phyloP scores from a whole-genome alignment of 2,113 vertebrate genomes.

The Plectropomus leopardus region DNA sequence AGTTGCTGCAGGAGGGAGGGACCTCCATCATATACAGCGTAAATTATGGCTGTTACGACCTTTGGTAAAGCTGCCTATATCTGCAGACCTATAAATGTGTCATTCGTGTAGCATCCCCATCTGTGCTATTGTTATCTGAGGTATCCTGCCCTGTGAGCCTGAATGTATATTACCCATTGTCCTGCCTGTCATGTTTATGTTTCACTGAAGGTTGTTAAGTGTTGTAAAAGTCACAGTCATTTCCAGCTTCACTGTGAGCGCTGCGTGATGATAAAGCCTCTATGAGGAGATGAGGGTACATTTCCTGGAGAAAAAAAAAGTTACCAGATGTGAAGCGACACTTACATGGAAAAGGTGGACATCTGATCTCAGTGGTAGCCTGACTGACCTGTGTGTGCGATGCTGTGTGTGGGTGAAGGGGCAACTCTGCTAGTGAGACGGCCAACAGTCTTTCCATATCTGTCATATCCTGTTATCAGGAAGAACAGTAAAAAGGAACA shows the following conservation, averaged over 20 bases:
- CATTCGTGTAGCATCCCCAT: background rate
- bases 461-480: conserved; percentile 64
- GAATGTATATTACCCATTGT: background rate
- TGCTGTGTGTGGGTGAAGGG: conserved; percentile 23
- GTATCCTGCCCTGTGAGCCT: background rate
- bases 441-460: conserved; percentile 60
- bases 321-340: conserved; percentile 42
- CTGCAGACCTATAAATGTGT: conserved; percentile 11
- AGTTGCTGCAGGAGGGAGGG: background rate
- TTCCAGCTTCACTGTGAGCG: conserved; percentile 15
- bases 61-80: background rate
- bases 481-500: conserved; percentile 15
- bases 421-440: background rate
- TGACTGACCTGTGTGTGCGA: conserved; percentile 40
- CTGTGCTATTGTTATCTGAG: conserved; percentile 34
- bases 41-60: background rate
- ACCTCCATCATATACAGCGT: background rate
- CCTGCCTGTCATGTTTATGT: conserved; percentile 32
- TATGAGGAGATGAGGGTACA: conserved; percentile 11
- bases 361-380: conserved; percentile 50
- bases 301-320: conserved; percentile 35
- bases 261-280: background rate
- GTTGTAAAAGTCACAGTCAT: conserved; percentile 25
- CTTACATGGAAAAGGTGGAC: conserved; percentile 51
- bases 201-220: conserved; percentile 7